A percentile compares a stretch with the other conserved stretches of the same genome.
These are phyloP conservation scores for Oncorhynchus gorbuscha DNA, from an alignment of 2,113 vertebrate genomes.

Conservation along the genomic window DNA sequence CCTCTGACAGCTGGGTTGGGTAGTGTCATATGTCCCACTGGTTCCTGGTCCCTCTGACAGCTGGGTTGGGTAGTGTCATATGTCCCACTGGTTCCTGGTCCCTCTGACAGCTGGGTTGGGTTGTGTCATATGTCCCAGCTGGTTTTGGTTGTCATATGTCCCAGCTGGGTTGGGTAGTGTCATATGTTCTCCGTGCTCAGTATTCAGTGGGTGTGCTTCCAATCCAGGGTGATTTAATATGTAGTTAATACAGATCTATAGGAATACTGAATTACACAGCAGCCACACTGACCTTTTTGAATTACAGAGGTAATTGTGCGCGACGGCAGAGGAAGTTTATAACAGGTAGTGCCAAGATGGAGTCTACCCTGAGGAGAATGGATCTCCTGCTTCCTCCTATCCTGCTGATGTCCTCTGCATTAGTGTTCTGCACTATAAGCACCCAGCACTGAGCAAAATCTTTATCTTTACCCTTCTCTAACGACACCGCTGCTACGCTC, in stretches of 20 bases:
- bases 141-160: too few relatives aligned
- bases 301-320: slow-evolving; percentile 76
- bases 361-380: slow-evolving; percentile 60
- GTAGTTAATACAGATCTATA: slow-evolving; percentile 71
- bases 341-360: slow-evolving; percentile 63
- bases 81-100: too few relatives aligned
- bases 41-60: too few relatives aligned
- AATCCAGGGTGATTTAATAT: slow-evolving; percentile 74
- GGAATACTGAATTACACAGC: slow-evolving; percentile 76
- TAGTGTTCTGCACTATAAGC: slow-evolving; percentile 61
- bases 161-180: too few relatives aligned
- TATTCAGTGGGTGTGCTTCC: slow-evolving; percentile 54
- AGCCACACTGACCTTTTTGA: slow-evolving; percentile 77
- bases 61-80: too few relatives aligned
- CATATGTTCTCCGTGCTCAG: slow-evolving; percentile 7
- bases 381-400: slow-evolving; percentile 50
- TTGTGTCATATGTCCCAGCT: too few relatives aligned
- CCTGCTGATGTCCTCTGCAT: slow-evolving; percentile 62
- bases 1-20: too few relatives aligned
- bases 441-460: slow-evolving; percentile 14
- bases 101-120: too few relatives aligned
- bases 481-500: too few relatives aligned
- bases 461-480: slow-evolving; percentile 17
- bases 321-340: slow-evolving; percentile 66
- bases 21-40: too few relatives aligned